Evolutionary conservation across 1,140 invertebrate genomes (phyloP).

Genomic region (Caenorhabditis remanei): DNA sequence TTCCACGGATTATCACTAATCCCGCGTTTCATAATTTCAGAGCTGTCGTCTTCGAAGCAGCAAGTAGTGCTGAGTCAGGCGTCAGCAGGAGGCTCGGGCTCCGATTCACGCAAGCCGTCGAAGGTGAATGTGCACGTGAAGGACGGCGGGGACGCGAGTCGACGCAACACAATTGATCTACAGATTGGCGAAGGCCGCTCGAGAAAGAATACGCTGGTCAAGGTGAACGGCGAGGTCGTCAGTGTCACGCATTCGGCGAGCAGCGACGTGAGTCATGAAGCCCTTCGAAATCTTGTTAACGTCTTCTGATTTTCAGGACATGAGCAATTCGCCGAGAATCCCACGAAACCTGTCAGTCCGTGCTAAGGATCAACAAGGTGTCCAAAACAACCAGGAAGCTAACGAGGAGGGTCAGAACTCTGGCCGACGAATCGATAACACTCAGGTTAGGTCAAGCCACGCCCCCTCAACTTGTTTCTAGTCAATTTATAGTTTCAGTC

Average conservation of each 20-base stretch:
- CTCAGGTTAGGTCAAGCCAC: background rate
- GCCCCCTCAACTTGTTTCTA: background rate
- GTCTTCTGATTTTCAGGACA: background rate
- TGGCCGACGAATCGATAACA: constrained; percentile 33
- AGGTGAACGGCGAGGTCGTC: constrained; percentile 64
- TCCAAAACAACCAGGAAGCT: constrained; percentile 29
- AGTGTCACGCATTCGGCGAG: constrained; percentile 42
- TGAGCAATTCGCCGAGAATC: constrained; percentile 47
- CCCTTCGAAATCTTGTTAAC: background rate
- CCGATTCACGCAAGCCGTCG: constrained; percentile 48
- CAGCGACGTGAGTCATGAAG: constrained; percentile 9
- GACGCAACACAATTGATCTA: constrained; percentile 61
- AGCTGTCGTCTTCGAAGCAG: constrained; percentile 53
- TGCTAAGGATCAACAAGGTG: constrained; percentile 19
- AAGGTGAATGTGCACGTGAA: constrained; percentile 49
- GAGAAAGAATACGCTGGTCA: constrained; percentile 59
- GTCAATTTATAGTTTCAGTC: constrained; percentile 6
- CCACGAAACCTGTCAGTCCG: constrained; percentile 36
- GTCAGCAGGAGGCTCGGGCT: constrained; percentile 43
- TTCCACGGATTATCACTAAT: too few species aligned
- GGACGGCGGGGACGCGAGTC: constrained; percentile 38
- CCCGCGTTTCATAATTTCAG: background rate
- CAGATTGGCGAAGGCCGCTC: constrained; percentile 58
- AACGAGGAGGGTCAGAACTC: constrained; percentile 15
- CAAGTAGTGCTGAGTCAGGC: constrained; percentile 52